Percentiles rank a stretch among this genome's conserved stretches.
These are phyloP conservation scores for Lamprotornis superbus DNA, from an alignment of 2,113 vertebrate genomes.

Conservation along the genomic window DNA sequence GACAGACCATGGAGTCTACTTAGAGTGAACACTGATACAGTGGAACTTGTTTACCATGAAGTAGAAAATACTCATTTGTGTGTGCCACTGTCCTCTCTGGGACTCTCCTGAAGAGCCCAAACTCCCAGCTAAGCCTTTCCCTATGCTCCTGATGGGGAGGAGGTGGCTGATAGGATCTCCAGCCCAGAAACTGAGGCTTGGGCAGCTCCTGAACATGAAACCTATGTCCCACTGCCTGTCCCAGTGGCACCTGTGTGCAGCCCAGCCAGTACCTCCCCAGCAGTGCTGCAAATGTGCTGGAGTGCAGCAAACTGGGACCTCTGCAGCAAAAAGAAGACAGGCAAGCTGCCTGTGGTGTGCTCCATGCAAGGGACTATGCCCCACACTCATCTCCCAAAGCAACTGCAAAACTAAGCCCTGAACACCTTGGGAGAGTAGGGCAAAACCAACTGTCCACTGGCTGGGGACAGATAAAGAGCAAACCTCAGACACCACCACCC, in stretches of 20 bases:
- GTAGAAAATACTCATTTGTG: neutral
- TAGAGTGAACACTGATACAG: slow-evolving; percentile 59
- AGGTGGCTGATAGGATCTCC: neutral
- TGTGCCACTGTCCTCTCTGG: neutral
- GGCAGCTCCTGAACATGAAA: neutral
- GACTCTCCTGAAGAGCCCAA: neutral
- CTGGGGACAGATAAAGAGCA: neutral
- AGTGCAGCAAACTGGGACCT: neutral
- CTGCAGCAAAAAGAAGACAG: neutral
- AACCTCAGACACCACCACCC: neutral
- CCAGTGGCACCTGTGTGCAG: neutral
- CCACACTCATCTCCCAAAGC: neutral
- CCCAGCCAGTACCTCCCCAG: neutral
- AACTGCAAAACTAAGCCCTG: neutral
- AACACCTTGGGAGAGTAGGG: neutral
- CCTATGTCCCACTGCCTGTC: neutral
- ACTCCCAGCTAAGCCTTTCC: neutral
- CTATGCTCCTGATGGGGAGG: neutral
- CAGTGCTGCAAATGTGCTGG: neutral
- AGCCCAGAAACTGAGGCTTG: neutral
- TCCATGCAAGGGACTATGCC: accelerated
- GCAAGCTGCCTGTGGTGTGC: neutral
- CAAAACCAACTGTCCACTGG: neutral
- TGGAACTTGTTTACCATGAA: slow-evolving; percentile 29
- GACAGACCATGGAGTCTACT: slow-evolving; percentile 33